A percentile compares a stretch with the other conserved stretches of the same genome.
phyloP scores from a whole-genome alignment of 1,140 invertebrate genomes.

The Drosophila erecta region DNA sequence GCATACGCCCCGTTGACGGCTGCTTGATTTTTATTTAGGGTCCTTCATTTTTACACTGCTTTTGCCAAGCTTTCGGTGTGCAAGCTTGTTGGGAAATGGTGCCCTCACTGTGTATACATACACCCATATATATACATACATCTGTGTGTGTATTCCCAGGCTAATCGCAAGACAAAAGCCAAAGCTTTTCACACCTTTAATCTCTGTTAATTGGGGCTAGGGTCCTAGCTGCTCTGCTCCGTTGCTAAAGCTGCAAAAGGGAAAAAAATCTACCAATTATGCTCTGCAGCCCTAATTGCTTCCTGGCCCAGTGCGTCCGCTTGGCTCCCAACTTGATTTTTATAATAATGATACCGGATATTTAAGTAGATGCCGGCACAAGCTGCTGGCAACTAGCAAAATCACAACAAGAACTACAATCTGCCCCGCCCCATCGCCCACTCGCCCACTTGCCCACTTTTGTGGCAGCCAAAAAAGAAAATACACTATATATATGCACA shows the following conservation, averaged over 20 bases:
- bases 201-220: constrained; percentile 39
- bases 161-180: constrained; percentile 54
- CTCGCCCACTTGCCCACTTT: constrained; percentile 49
- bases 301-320: constrained; percentile 66
- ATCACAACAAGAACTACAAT: constrained; percentile 66
- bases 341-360: constrained; percentile 82
- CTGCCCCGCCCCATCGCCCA: constrained; percentile 20
- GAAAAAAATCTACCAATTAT: constrained; percentile 72
- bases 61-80: constrained; percentile 1
- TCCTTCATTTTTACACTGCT: constrained; percentile 44
- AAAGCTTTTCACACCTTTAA: constrained; percentile 60
- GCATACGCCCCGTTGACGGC: constrained; percentile 56
- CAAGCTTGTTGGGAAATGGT: constrained; percentile 13
- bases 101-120: neutral
- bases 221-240: neutral
- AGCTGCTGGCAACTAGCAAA: constrained; percentile 65
- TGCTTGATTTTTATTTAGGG: constrained; percentile 64
- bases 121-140: neutral
- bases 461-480: constrained; percentile 44
- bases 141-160: neutral
- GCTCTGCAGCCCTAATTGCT: constrained; percentile 73
- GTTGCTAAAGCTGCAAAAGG: constrained; percentile 15
- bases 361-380: constrained; percentile 78
- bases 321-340: constrained; percentile 62
- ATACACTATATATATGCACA: constrained; percentile 21